phyloP scores from a whole-genome alignment of 2,113 vertebrate genomes.

The Rhagologus leucostigma region DNA sequence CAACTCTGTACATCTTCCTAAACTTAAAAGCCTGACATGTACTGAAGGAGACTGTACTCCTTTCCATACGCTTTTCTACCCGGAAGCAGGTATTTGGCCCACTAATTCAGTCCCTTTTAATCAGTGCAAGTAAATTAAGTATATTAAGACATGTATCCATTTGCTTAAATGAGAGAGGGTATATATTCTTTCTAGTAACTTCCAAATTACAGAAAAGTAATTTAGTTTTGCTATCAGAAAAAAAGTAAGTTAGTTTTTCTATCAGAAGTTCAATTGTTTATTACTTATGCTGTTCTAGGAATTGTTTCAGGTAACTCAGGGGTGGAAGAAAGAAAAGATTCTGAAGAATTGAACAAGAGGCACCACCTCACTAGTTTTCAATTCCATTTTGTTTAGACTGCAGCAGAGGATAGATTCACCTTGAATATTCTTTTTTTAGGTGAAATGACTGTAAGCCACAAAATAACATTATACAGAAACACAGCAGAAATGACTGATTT shows the following conservation, averaged over 20 bases:
- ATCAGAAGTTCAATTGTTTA: background rate
- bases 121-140: background rate
- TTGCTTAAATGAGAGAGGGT: background rate
- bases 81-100: background rate
- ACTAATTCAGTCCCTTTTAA: background rate
- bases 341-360: background rate
- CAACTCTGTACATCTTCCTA: background rate
- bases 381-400: background rate
- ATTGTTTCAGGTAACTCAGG: background rate
- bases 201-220: background rate
- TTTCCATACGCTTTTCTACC: background rate
- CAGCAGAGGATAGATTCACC: background rate
- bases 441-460: background rate
- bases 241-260: background rate
- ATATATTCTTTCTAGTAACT: background rate
- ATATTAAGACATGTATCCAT: background rate
- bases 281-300: background rate
- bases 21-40: background rate
- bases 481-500: background rate
- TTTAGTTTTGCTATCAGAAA: background rate
- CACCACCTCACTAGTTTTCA: background rate
- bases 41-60: background rate
- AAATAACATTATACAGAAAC: background rate
- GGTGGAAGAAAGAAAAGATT: background rate
- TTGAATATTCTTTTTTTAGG: background rate